Evolutionary conservation across 35 echinoderm and acorn worm species (phyloP).

Genomic region (Amphiura filiformis): DNA sequence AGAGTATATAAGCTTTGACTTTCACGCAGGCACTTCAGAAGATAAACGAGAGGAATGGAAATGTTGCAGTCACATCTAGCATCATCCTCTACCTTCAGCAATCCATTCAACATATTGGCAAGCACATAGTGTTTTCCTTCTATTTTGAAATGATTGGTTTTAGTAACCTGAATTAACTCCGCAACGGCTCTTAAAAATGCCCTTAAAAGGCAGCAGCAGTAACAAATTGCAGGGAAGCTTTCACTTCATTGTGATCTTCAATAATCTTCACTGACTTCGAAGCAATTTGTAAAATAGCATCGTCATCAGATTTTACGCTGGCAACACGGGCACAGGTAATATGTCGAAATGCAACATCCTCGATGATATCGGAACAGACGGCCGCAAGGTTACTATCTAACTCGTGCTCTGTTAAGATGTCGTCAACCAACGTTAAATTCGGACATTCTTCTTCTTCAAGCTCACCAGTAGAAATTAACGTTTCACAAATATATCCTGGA

Average conservation of each 20-base stretch:
- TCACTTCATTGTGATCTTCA: background rate
- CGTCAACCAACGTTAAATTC: background rate
- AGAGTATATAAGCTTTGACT: background rate
- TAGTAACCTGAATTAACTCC: background rate
- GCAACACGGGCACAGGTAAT: background rate
- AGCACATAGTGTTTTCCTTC: background rate
- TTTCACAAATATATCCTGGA: background rate
- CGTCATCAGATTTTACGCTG: background rate
- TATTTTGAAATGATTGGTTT: background rate
- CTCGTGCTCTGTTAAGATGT: background rate
- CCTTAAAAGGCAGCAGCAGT: background rate
- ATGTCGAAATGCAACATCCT: conserved; percentile 14
- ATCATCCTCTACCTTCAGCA: background rate
- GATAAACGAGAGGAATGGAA: background rate
- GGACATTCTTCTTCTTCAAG: background rate
- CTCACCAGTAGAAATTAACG: background rate
- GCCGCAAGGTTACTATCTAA: background rate
- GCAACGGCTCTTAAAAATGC: background rate
- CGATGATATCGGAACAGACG: conserved; percentile 32
- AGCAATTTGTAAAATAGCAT: background rate
- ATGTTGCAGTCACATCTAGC: background rate
- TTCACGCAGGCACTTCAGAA: background rate
- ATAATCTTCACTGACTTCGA: too few relatives aligned
- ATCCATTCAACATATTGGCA: background rate
- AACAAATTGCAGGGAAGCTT: conserved; percentile 13